These are phyloP conservation scores for Caenorhabditis brenneri DNA, from an alignment of 1,140 invertebrate species.

Conservation along the genomic window DNA sequence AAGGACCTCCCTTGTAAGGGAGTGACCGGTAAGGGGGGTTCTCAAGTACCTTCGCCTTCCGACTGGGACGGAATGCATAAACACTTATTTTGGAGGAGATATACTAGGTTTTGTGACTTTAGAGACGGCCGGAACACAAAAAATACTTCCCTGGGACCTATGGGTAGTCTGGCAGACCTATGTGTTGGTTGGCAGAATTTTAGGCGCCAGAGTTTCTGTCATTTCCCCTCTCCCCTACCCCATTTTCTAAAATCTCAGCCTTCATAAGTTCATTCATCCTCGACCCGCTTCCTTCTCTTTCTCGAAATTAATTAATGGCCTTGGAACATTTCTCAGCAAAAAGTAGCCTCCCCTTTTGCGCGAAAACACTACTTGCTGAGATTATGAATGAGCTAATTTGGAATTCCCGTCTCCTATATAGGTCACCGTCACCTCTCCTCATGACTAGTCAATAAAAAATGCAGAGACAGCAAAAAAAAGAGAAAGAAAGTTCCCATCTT, in stretches of 20 bases:
- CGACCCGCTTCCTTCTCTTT: not conserved
- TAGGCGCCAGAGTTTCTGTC: too few species aligned
- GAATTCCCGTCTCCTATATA: conserved; percentile 19
- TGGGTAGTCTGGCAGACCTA: too few species aligned
- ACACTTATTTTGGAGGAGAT: too few species aligned
- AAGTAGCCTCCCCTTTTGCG: not conserved
- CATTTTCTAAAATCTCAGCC: not conserved
- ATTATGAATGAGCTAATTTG: conserved; percentile 44
- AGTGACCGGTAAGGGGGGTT: not conserved
- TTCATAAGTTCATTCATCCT: not conserved
- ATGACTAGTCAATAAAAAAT: not conserved
- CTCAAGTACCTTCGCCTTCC: not conserved
- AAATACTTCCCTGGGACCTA: too few species aligned
- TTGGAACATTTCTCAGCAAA: not conserved
- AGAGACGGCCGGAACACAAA: too few species aligned
- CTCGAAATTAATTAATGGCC: conserved; percentile 42
- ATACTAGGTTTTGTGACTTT: too few species aligned
- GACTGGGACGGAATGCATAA: not conserved
- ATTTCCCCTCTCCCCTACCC: too few species aligned
- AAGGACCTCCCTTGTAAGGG: not conserved
- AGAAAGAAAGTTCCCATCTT: not conserved
- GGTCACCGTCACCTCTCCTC: not conserved
- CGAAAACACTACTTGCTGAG: not conserved
- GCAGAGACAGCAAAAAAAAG: too few species aligned
- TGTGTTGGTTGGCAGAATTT: too few species aligned